Evolutionary conservation across 1,140 invertebrate species (phyloP).

Genomic region (Trinorchestia longiramus): DNA sequence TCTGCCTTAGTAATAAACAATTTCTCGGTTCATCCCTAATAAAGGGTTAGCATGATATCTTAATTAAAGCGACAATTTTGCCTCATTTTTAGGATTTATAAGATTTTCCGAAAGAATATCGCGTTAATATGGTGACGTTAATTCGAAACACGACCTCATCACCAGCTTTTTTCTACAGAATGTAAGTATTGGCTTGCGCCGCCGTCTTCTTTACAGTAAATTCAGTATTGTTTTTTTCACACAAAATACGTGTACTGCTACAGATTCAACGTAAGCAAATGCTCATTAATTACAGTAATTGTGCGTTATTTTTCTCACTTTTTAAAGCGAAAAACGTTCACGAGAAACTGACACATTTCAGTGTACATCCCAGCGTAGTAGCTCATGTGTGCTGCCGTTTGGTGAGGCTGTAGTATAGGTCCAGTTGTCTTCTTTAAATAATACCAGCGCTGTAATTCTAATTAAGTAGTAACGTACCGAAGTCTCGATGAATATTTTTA

Average conservation of each 20-base stretch:
- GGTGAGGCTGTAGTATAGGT: too few relatives aligned
- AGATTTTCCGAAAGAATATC: not conserved
- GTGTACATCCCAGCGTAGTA: not conserved
- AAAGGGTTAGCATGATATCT: not conserved
- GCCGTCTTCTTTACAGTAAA: not conserved
- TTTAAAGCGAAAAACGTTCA: not conserved
- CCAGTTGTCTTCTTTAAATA: not conserved
- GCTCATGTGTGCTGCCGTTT: not conserved
- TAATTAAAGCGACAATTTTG: not conserved
- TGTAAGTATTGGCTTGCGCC: not conserved
- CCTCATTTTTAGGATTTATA: not conserved
- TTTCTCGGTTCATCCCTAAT: not conserved
- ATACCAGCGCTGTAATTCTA: not conserved
- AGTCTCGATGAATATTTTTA: not conserved
- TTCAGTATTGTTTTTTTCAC: not conserved
- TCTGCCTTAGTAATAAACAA: not conserved
- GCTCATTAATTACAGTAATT: not conserved
- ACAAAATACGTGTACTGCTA: not conserved
- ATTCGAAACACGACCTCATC: not conserved
- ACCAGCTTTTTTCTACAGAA: not conserved
- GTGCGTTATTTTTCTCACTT: not conserved
- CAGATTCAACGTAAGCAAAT: not conserved
- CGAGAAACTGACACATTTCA: not conserved
- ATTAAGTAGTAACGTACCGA: not conserved
- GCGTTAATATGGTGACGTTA: not conserved